Evolutionary conservation across 2,888 invertebrate species (phyloP), one percentile per base, ranked within the genome.

Genomic region (Sceliomorpha sp.): DNA sequence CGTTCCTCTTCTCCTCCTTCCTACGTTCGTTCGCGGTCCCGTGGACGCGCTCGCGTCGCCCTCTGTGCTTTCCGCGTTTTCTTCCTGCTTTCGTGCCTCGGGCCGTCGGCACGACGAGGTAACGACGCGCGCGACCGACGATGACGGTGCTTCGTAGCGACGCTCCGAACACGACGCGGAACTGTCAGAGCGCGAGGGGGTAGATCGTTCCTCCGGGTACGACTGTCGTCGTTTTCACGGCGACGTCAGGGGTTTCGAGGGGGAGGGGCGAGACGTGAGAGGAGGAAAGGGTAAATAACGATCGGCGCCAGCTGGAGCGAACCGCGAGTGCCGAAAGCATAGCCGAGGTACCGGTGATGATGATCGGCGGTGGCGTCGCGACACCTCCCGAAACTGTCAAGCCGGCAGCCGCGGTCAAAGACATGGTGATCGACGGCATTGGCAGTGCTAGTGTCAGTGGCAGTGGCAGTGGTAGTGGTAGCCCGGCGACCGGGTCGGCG

Each of bases 401-500:
- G 72, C 78, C 85, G 74, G 81, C 82, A 40, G 81, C 81, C 75
- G 79, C 82, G 73, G 79, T 83, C 72, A 85, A 84, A 78, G 81
- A 80, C 79, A 84, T 85, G 82, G 85, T 86, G 60, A 81, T 85
- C 78, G 85, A 86, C 75, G 83, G 81, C 76, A 81, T 82, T 75
- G 82, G 81, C 79, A 83, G 83, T 83, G 83, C 81, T 70, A 82
- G 84, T 85, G 82, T 81, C 75, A 85, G 86, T 85, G 85, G 80
- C 73, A 84, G 85, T 85, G 85, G 79, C 75, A 85, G 85, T 85
- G 85, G 80, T 76, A 85, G 85, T 85, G 83, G 83, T 63, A 85
- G 85, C 73, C 85, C 85, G 27, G 85, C 85, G 69, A 84, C 84
- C 50, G 85, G 77, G 45, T 73, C 81, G 63, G 74, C 80, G 51